Base-by-base conservation (phyloP, 2,888 invertebrate genomes). In the Drosophila mayaguana region DNA sequence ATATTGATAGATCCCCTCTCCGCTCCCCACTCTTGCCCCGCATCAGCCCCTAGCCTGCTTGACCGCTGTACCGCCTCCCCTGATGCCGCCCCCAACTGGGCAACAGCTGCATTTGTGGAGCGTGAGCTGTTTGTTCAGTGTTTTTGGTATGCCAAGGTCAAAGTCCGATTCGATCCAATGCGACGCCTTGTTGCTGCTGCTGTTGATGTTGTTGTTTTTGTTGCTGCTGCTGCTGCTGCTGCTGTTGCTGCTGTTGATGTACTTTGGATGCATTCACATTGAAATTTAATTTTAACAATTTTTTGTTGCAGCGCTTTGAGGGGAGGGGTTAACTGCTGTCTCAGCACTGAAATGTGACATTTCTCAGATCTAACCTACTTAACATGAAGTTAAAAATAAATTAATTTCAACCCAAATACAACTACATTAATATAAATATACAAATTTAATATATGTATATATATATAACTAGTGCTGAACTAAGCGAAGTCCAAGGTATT, bases 141-240 rank as follows among this genome's bases (percentile, higher is more conserved):
- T 40, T 45, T 66, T 65, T 46, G 69, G 74, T 74, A 78, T 77
- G 77, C 75, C 75, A 77, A 77, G 77, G 79, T 78, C 75, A 70
- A 50, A 69, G 63, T 67, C 42, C 46, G 53, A 57, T 72, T 63
- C 77, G 51, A 62, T 64, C 54, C 59, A 57, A 66, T 63, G 73
- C 43, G 34, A 63, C 38, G 34, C 22, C 20, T 48, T 63, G 51
- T 18, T 48, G 36, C 22, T 59, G 46, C n/a, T 46, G 38, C 7
- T 59, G 34, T 16, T 57, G 50, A 11, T 60, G 40, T 0, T 59
- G 50, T n/a, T 38, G 57, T 12, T 38, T 32, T 9, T 61, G 45
- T 7, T 46, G 50, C 12, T 46, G 57, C 4, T 36, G 40, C 4
- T 61, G 48, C 4, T 59, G 40, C 14, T 61, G 46, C 1, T 60